Conservation (phyloP, 2,113 vertebrate species). For the Bufo gargarizans region DNA sequence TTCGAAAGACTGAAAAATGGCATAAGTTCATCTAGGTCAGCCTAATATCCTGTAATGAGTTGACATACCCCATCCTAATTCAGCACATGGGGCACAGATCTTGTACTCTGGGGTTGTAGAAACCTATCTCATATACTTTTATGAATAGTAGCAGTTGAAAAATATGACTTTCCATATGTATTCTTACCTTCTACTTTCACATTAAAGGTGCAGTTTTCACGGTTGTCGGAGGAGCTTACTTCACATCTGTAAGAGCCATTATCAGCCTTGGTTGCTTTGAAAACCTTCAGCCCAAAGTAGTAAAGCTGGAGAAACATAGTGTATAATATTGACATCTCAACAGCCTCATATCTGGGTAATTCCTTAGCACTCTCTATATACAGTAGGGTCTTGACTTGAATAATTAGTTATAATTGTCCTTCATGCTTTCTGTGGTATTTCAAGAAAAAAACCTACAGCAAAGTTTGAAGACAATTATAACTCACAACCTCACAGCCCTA, state of each 20-base stretch:
- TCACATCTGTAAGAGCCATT: conserved; percentile 87
- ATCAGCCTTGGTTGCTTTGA: conserved; percentile 79
- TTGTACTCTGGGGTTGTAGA: too few relatives aligned
- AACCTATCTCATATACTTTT: not conserved
- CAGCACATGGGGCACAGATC: too few relatives aligned
- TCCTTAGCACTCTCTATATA: not conserved
- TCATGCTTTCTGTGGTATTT: not conserved
- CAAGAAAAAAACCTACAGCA: too few relatives aligned
- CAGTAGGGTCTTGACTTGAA: not conserved
- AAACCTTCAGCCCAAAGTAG: conserved; percentile 80
- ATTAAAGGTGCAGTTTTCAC: conserved; percentile 83
- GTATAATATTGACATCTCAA: not conserved
- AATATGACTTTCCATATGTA: not conserved
- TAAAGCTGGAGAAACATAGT: conserved; percentile 75
- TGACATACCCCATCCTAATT: too few relatives aligned
- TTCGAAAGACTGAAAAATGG: too few relatives aligned
- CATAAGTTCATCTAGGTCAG: too few relatives aligned
- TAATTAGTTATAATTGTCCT: not conserved
- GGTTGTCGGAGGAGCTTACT: conserved; percentile 83
- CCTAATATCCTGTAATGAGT: too few relatives aligned
- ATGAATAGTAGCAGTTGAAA: not conserved
- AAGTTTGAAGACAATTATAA: too few relatives aligned
- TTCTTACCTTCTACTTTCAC: conserved; percentile 80
- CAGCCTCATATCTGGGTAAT: not conserved
- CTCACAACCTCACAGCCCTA: too few relatives aligned